phyloP scores from a whole-genome alignment of 92 coral and sea anemone species.

The Phymanthus crucifer region DNA sequence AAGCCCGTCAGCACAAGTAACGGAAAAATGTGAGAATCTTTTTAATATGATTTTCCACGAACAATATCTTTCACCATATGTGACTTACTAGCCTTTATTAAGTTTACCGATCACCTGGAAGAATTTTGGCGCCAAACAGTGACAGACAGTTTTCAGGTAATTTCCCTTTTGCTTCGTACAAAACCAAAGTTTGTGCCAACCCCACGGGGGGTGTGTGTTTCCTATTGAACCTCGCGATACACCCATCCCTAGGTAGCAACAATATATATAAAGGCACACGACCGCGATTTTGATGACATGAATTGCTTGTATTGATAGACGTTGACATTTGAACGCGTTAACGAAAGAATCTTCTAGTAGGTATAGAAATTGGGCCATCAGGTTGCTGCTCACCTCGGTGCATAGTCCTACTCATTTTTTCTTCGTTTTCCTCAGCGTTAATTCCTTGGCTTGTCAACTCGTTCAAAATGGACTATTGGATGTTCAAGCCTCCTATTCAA shows the following conservation, averaged over 20 bases:
- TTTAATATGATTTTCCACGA: not conserved
- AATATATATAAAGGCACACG: not conserved
- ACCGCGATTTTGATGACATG: not conserved
- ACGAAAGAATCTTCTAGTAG: not conserved
- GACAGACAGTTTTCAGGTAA: not conserved
- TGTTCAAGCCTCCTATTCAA: not conserved
- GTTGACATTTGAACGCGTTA: not conserved
- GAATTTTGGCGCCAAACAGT: constrained; percentile 16
- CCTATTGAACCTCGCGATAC: not conserved
- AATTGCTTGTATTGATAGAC: not conserved
- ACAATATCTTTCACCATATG: not conserved
- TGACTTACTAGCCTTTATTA: constrained; percentile 19
- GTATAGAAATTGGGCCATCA: not conserved
- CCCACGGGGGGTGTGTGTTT: not conserved
- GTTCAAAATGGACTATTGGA: not conserved
- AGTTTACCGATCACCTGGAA: constrained; percentile 17
- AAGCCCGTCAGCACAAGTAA: not conserved
- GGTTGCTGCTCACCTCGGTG: not conserved
- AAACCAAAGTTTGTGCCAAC: not conserved
- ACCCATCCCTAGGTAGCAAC: not conserved
- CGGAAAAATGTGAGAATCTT: not conserved
- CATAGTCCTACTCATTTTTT: not conserved
- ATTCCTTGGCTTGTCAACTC: no score
- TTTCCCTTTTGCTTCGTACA: not conserved
- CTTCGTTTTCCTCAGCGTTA: not conserved